Conservation (phyloP, 2,113 vertebrate species). For the Ibidorhyncha struthersii region DNA sequence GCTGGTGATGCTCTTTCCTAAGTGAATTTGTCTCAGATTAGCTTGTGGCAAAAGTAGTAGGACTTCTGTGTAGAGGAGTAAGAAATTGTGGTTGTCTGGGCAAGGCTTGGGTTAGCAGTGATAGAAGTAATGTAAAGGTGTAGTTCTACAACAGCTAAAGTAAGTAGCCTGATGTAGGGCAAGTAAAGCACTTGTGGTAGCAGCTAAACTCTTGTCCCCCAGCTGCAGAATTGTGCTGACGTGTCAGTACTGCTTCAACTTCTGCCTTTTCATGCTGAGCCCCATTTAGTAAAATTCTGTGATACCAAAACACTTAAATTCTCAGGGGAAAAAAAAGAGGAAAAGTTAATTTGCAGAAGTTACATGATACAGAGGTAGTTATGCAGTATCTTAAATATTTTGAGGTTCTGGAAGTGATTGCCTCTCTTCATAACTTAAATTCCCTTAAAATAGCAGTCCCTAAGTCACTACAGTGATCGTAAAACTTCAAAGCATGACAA, state of each 20-base stretch:
- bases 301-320: background rate
- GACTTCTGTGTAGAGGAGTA: background rate
- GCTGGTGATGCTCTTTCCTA: background rate
- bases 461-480: background rate
- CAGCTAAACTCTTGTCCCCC: background rate
- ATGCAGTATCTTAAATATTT: background rate
- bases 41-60: background rate
- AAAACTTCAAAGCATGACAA: background rate
- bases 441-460: background rate
- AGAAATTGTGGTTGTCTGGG: background rate
- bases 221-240: background rate
- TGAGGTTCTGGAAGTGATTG: background rate
- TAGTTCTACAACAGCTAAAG: background rate
- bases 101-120: background rate
- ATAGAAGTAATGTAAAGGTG: background rate
- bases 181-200: background rate
- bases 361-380: too few species aligned
- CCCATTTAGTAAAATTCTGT: background rate
- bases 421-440: background rate
- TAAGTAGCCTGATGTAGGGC: background rate
- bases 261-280: background rate
- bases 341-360: background rate
- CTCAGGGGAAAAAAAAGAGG: background rate
- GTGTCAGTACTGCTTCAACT: background rate
- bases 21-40: background rate